Evolutionary conservation across 2,888 invertebrate species (phyloP), one percentile per base, ranked within the genome.

Genomic region (Seira ritae): DNA sequence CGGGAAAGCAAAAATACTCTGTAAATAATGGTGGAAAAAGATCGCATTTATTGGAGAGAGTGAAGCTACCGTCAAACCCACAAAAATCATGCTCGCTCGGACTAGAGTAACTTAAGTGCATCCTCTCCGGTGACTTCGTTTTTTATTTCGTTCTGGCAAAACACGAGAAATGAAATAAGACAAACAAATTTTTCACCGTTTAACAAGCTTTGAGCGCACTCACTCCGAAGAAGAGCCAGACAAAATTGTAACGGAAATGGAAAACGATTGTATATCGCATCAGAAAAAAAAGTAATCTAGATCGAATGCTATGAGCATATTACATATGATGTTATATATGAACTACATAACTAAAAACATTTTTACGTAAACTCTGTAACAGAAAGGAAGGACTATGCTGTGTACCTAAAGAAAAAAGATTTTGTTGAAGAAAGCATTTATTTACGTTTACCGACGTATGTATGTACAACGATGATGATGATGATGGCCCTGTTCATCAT

Each of bases 121-220:
- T 62, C 22, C 62, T n/a, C 62, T 31, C 31, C 31, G 31, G 31
- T 62, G 62, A 62, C 62, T 62, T 62, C 62, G 19, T 8, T n/a
- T 62, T 62, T 62, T 22, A 12, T 55, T 55, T n/a, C 55, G 3
- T 55, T 62, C 20, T 15, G 1, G 50, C 3, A 4, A 62, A 19
- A 20, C 15, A 15, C 19, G 62, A 17, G 37, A 42, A 69, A 69
- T 69, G 42, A 69, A 69, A 69, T 69, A 69, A 69, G 69, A 69
- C 69, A 69, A 69, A 69, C 69, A 69, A 69, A 69, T 69, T 69
- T 69, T 69, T 69, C 69, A 42, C 69, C 42, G 42, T 69, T 69
- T 24, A 69, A 42, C 69, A 69, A 42, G 17, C 69, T 31, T 15
- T 42, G 31, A 31, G 20, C 62, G 12, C n/a, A 22, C 69, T 24